These are phyloP conservation scores for Athripsodes cinereus DNA, from an alignment of 2,888 invertebrate genomes.

Conservation along the genomic window DNA sequence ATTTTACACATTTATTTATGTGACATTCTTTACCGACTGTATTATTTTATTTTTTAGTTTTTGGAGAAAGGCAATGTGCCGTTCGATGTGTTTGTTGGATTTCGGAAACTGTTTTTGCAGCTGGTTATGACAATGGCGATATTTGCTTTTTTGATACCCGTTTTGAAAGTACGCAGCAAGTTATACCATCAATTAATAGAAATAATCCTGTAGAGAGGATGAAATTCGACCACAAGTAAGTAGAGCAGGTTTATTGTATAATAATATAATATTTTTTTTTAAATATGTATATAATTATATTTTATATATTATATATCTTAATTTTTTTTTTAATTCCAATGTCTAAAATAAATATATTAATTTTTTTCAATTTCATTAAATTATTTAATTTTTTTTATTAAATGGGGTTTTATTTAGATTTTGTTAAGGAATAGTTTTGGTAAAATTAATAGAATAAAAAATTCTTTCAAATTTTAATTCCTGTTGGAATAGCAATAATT, in stretches of 20 bases:
- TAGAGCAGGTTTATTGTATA: not conserved
- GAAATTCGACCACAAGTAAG: constrained; percentile 24
- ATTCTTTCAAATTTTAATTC: too few relatives aligned
- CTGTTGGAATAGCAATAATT: too few relatives aligned
- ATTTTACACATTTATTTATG: too few relatives aligned
- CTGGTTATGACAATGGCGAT: constrained; percentile 44
- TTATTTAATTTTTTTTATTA: too few relatives aligned
- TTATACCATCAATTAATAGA: not conserved
- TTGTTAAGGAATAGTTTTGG: too few relatives aligned
- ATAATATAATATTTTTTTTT: not conserved
- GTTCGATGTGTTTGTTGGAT: constrained; percentile 43
- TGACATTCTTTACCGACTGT: too few relatives aligned
- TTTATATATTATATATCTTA: not conserved
- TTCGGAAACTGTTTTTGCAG: constrained; percentile 39
- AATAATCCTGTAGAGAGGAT: constrained; percentile 38
- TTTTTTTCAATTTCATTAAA: too few relatives aligned
- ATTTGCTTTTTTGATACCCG: constrained; percentile 38
- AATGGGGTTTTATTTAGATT: too few relatives aligned
- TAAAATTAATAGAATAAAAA: too few relatives aligned
- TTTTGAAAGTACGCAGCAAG: not conserved
- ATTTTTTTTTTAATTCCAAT: not conserved
- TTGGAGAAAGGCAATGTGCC: constrained; percentile 33
- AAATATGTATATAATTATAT: not conserved
- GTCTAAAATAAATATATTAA: not conserved
- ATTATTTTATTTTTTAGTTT: constrained; percentile 35